phyloP scores from a whole-genome alignment of 2,113 vertebrate genomes.

The Nothoprocta pentlandii region DNA sequence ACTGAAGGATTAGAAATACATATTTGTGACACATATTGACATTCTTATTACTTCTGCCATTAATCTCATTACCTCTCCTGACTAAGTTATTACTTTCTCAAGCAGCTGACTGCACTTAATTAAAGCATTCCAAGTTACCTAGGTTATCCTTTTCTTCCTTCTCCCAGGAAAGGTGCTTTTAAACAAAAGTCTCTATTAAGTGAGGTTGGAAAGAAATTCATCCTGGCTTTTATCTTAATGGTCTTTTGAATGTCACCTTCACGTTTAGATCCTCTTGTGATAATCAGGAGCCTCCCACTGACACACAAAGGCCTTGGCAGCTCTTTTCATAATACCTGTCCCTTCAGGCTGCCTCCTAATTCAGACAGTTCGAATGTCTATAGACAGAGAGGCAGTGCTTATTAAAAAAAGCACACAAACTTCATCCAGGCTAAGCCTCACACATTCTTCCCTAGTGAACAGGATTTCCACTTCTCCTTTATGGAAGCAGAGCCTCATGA shows the following conservation, averaged over 20 bases:
- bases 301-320: slow-evolving; percentile 41
- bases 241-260: slow-evolving; percentile 66
- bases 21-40: slow-evolving; percentile 35
- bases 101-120: slow-evolving; percentile 19
- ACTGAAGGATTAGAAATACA: neutral
- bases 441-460: neutral
- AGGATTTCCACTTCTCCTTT: slow-evolving; percentile 27
- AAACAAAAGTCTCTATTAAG: slow-evolving; percentile 39
- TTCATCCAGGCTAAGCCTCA: neutral
- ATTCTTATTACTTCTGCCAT: slow-evolving; percentile 33
- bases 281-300: slow-evolving; percentile 38
- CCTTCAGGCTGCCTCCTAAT: slow-evolving; percentile 44
- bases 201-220: slow-evolving; percentile 29
- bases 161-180: slow-evolving; percentile 36
- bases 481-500: slow-evolving; percentile 15
- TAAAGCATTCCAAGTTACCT: slow-evolving; percentile 1
- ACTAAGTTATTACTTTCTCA: slow-evolving; percentile 32
- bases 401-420: slow-evolving; percentile 46
- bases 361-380: slow-evolving; percentile 27
- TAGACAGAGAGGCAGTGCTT: slow-evolving; percentile 29
- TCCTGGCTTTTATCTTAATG: slow-evolving; percentile 57
- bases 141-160: neutral
- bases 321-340: slow-evolving; percentile 56
- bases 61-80: slow-evolving; percentile 46
- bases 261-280: slow-evolving; percentile 44